Evolutionary conservation across 2,888 invertebrate genomes (phyloP).

Genomic region (Cyclophora punctaria): DNA sequence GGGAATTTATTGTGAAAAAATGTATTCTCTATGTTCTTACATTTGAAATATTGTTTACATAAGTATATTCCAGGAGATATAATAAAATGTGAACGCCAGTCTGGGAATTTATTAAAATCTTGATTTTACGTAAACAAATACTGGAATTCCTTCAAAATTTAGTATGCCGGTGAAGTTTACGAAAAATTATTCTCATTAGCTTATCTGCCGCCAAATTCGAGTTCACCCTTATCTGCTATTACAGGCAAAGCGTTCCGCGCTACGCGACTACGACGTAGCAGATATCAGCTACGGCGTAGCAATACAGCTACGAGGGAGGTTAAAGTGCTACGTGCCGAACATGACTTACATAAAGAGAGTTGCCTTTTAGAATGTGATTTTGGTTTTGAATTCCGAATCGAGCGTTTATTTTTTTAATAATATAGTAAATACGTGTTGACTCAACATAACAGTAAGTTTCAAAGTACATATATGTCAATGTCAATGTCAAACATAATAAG

Average conservation of each 20-base stretch:
- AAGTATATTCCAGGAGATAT: no score
- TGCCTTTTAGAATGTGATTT: constrained; percentile 2
- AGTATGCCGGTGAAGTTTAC: constrained; percentile 38
- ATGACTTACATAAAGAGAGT: constrained; percentile 24
- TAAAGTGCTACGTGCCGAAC: constrained; percentile 43
- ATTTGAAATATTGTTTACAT: no score
- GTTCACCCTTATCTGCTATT: constrained; percentile 47
- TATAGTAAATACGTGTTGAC: no score
- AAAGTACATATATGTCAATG: no score
- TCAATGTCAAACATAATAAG: no score
- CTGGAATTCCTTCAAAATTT: constrained; percentile 15
- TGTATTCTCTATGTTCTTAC: no score
- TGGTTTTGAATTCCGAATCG: neutral
- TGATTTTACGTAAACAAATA: no score
- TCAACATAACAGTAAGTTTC: no score
- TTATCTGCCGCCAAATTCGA: constrained; percentile 48
- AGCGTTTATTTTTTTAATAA: no score
- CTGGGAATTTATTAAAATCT: no score
- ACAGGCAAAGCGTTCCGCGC: constrained; percentile 33
- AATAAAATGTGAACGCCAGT: no score
- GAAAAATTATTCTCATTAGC: constrained; percentile 58
- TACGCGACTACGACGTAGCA: constrained; percentile 30
- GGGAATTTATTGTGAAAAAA: constrained; percentile 11
- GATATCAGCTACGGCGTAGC: constrained; percentile 39
- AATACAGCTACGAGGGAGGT: constrained; percentile 35